Percentiles rank a stretch among this genome's conserved stretches.
Conservation (phyloP, 64 coral and sea anemone species). For the Trachythela sp. region DNA sequence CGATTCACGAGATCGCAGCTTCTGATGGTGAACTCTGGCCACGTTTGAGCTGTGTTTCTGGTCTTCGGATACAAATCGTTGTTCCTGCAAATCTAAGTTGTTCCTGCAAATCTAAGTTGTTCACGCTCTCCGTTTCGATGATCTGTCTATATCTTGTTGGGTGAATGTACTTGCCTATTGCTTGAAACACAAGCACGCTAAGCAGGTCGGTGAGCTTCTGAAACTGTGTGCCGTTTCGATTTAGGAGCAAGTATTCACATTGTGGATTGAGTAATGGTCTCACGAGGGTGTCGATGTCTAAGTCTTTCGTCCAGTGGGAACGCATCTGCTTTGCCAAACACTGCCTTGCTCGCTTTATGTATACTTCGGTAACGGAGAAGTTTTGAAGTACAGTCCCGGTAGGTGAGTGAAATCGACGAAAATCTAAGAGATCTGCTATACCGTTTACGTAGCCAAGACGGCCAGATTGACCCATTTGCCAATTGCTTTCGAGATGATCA, state of each 20-base stretch:
- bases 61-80: constrained; percentile 31
- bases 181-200: constrained; percentile 45
- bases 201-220: constrained; percentile 31
- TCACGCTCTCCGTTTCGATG: constrained; percentile 43
- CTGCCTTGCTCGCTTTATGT: constrained; percentile 3
- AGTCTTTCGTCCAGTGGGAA: not conserved
- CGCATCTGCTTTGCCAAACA: not conserved
- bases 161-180: constrained; percentile 48
- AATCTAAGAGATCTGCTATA: constrained; percentile 44
- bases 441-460: constrained; percentile 37
- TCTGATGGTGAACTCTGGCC: constrained; percentile 52
- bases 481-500: constrained; percentile 18
- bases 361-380: constrained; percentile 8
- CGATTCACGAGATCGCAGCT: constrained; percentile 38
- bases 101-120: no score
- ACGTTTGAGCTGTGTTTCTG: constrained; percentile 57
- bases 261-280: not conserved
- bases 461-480: constrained; percentile 38
- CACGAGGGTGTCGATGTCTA: not conserved
- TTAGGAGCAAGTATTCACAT: constrained; percentile 55
- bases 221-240: constrained; percentile 42
- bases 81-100: constrained; percentile 20
- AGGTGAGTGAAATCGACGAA: not conserved
- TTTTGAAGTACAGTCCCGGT: not conserved
- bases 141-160: constrained; percentile 56